Conservation (phyloP, 1,140 invertebrate genomes). For the Drosophila nigrodunni region DNA sequence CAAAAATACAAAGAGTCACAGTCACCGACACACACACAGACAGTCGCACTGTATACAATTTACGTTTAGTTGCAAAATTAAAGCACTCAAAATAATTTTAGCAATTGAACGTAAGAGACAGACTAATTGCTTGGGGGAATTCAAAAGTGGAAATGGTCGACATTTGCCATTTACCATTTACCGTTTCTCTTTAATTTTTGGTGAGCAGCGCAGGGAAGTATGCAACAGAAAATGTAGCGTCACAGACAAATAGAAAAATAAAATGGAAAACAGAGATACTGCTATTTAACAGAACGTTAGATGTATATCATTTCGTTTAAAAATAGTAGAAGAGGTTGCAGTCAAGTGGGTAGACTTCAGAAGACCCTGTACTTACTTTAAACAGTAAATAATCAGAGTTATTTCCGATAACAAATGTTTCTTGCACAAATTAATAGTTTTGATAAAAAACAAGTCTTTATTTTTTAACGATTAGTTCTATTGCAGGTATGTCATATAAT, state of each 20-base stretch:
- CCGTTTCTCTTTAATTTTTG: constrained; percentile 30
- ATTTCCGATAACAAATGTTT: too few species aligned
- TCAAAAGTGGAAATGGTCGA: constrained; percentile 31
- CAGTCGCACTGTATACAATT: constrained; percentile 22
- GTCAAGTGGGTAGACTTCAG: too few species aligned
- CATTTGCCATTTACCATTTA: constrained; percentile 24
- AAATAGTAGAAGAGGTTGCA: too few species aligned
- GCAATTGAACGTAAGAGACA: constrained; percentile 69
- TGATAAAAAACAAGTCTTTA: too few species aligned
- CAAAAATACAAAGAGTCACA: constrained; percentile 12
- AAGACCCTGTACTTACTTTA: too few species aligned
- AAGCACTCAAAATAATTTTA: constrained; percentile 64
- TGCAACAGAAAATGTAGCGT: constrained; percentile 27
- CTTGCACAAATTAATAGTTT: too few species aligned
- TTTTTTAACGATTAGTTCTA: too few species aligned
- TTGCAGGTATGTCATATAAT: too few species aligned
- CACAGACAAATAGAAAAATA: neutral
- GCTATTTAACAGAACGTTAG: constrained; percentile 13
- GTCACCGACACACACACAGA: neutral
- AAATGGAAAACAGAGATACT: neutral
- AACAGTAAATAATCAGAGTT: too few species aligned
- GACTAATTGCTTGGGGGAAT: constrained; percentile 70
- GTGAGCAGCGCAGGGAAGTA: constrained; percentile 26
- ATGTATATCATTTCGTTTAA: constrained; percentile 48
- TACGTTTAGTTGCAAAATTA: constrained; percentile 45